Conservation (phyloP, 1,140 invertebrate species). For the Drosophila pandora region DNA sequence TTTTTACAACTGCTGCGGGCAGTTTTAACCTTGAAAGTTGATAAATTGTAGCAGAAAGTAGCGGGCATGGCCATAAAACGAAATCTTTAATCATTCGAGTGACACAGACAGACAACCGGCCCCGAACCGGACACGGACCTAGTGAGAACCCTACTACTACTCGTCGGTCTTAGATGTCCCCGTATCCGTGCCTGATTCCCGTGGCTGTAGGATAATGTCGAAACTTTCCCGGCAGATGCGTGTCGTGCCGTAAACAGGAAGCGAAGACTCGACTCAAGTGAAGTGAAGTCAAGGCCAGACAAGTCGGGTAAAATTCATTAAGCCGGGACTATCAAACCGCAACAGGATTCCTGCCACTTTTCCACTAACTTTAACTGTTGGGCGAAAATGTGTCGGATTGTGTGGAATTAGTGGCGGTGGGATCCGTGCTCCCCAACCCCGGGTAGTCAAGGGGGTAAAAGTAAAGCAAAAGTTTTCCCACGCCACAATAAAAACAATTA, state of each 20-base stretch:
- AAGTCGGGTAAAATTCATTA: slow-evolving; percentile 65
- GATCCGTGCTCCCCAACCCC: background rate
- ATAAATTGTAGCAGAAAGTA: slow-evolving; percentile 77
- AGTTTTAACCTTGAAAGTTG: slow-evolving; percentile 64
- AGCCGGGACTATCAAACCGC: slow-evolving; percentile 46
- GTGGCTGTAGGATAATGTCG: slow-evolving; percentile 40
- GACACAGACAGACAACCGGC: slow-evolving; percentile 59
- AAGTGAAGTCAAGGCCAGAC: slow-evolving; percentile 19
- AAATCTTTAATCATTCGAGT: slow-evolving; percentile 81
- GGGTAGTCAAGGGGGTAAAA: slow-evolving; percentile 35
- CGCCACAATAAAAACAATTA: slow-evolving; percentile 71
- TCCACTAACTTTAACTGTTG: slow-evolving; percentile 13
- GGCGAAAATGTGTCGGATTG: slow-evolving; percentile 35
- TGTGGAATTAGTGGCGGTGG: background rate
- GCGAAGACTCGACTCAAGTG: slow-evolving; percentile 28
- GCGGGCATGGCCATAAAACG: slow-evolving; percentile 65
- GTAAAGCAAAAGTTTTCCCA: slow-evolving; percentile 57
- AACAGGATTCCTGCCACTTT: slow-evolving; percentile 11
- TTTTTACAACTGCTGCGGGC: slow-evolving; percentile 65
- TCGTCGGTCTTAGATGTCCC: background rate
- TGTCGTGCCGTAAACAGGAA: slow-evolving; percentile 68
- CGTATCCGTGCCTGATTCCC: background rate
- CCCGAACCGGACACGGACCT: slow-evolving; percentile 24
- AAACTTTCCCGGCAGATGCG: slow-evolving; percentile 47
- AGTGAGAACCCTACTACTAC: background rate